Conservation (phyloP, 92 coral and sea anemone species). For the Micromussa lordhowensis region DNA sequence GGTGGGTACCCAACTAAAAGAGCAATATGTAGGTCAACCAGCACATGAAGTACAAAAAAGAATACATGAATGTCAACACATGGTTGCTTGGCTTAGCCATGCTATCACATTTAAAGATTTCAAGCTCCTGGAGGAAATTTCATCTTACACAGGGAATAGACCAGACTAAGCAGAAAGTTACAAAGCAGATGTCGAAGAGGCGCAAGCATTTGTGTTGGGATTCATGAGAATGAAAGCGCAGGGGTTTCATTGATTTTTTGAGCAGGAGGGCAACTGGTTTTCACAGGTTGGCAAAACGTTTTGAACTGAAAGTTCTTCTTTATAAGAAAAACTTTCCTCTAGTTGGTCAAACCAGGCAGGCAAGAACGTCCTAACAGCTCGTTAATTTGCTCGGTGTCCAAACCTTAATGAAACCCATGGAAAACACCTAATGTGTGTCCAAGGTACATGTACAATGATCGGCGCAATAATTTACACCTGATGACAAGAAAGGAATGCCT, state of each 20-base stretch:
- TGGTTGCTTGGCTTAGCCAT: not conserved
- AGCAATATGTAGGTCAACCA: too few species aligned
- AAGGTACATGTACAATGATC: slow-evolving; percentile 40
- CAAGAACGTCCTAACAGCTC: too few species aligned
- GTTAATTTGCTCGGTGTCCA: too few species aligned
- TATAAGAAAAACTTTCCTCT: too few species aligned
- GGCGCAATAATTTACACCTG: not conserved
- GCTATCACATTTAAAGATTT: not conserved
- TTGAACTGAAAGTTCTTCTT: too few species aligned
- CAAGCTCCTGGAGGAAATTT: not conserved
- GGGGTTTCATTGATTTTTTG: too few species aligned
- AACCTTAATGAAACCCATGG: too few species aligned
- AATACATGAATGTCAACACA: not conserved
- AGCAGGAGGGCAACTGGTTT: too few species aligned
- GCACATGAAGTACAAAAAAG: too few species aligned
- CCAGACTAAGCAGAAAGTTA: not conserved
- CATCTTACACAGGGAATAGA: not conserved
- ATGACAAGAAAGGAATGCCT: slow-evolving; percentile 42
- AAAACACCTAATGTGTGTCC: not conserved
- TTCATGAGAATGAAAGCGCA: not conserved
- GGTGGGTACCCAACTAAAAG: not conserved
- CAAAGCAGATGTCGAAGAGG: not conserved
- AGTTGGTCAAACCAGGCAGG: too few species aligned
- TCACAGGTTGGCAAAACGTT: too few species aligned
- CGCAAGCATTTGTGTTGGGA: not conserved